Conservation (phyloP, 2,113 vertebrate genomes). For the Prionailurus bengalensis region DNA sequence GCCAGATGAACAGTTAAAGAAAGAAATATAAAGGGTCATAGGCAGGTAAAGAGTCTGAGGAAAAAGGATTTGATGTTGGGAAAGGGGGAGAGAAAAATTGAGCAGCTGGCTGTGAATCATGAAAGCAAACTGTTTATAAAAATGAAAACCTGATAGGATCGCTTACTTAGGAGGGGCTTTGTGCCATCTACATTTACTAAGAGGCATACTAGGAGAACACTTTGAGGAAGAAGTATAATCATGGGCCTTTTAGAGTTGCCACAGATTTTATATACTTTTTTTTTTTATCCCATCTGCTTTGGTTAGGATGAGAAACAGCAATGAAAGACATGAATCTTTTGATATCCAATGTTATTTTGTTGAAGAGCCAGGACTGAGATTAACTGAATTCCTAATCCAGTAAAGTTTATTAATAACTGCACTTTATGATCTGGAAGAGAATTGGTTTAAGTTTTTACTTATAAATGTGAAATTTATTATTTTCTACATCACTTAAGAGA, state of each 20-base stretch:
- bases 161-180: background rate
- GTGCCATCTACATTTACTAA: background rate
- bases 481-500: slow-evolving; percentile 3
- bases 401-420: background rate
- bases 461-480: slow-evolving; percentile 4
- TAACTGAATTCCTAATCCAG: background rate
- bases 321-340: background rate
- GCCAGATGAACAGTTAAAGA: background rate
- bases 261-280: background rate
- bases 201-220: background rate
- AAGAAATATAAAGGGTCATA: background rate
- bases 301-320: background rate
- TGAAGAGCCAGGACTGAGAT: background rate
- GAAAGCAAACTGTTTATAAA: background rate
- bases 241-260: background rate
- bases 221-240: background rate
- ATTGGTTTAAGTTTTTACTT: slow-evolving; percentile 11
- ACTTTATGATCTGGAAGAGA: background rate
- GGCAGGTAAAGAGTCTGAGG: background rate
- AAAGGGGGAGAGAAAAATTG: background rate
- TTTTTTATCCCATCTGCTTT: background rate
- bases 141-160: background rate
- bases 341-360: background rate
- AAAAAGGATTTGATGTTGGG: background rate
- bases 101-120: background rate